phyloP scores from a whole-genome alignment of 2,113 vertebrate species.

The Syrrhaptes paradoxus region DNA sequence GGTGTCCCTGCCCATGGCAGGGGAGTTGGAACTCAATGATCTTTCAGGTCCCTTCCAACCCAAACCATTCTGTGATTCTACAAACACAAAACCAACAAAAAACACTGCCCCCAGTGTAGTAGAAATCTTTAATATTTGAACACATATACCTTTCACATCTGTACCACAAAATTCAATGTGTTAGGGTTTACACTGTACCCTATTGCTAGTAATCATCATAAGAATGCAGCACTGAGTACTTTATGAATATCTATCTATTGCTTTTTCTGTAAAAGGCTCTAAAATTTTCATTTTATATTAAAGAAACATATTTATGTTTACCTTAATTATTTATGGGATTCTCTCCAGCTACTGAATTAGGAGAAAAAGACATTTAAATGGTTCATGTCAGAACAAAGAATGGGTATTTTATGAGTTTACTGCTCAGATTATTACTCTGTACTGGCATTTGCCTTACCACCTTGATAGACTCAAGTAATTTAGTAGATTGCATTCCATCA shows the following conservation, averaged over 20 bases:
- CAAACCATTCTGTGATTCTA: no score
- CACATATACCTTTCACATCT: neutral
- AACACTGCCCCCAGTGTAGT: fast-evolving
- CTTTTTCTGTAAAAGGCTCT: neutral
- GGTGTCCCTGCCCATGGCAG: no score
- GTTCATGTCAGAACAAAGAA: slow-evolving; percentile 17
- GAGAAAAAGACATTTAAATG: slow-evolving; percentile 22
- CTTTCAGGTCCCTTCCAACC: no score
- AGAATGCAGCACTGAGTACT: neutral
- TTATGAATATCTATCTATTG: neutral
- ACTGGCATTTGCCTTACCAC: neutral
- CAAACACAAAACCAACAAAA: neutral
- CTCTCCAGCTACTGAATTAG: neutral
- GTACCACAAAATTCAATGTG: fast-evolving
- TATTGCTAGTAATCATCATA: neutral
- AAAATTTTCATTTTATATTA: neutral
- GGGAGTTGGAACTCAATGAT: no score
- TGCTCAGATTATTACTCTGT: neutral
- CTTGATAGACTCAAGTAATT: slow-evolving; percentile 37
- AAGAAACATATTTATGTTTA: neutral
- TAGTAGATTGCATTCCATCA: neutral
- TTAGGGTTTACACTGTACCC: neutral
- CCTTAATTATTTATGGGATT: neutral
- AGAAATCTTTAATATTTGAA: neutral
- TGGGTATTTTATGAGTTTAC: slow-evolving; percentile 13